Base-by-base conservation (phyloP, 1,140 invertebrate species). In the Pogonognathellus flavescens region DNA sequence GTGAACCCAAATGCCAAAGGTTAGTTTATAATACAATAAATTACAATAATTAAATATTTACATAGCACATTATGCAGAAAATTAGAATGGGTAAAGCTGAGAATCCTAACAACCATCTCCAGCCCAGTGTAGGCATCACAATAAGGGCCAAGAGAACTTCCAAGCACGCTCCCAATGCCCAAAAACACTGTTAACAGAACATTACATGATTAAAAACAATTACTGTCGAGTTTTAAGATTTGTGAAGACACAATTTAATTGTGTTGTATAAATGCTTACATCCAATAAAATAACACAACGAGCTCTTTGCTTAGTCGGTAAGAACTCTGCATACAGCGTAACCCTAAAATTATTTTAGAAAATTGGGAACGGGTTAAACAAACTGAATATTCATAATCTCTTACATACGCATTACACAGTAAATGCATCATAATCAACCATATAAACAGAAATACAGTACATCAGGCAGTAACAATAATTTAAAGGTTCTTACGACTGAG, bases 241-340 rank as follows among this genome's bases (percentile, higher is more conserved):
- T 91, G 8, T 8, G 57, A 9, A 31, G 4, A 41, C 13, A 14
- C n/a, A 70, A 31, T 10, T 18, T 1, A 60, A 60, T 22, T 1
- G 3, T 62, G 20, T 66, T 16, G 8, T 90, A 88, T 89, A 49
- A n/a, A 81, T 91, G 93, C 95, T 94, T 92, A 97, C 96, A 93
- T 99, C 97, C 84, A 98, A 93, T 87, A 98, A 92, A 66, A 98
- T 96, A 53, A 98, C 96, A 93, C 97, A 98, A 92, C 97, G 97
- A 41, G 96, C 96, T 90, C 97, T 92, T 90, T 98, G 96, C 90
- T 97, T 96, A 66, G 96, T 94, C 18, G 97, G 97, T 80, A 99
- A 92, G 93, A 98, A 98, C 91, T 99, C 97, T 18, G 97, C 96
- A 92, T 98, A 98, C 84, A 99, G 91, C n/a, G 97, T 98, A 1